phyloP scores from a whole-genome alignment of 2,113 vertebrate genomes.

The Strigops habroptila region DNA sequence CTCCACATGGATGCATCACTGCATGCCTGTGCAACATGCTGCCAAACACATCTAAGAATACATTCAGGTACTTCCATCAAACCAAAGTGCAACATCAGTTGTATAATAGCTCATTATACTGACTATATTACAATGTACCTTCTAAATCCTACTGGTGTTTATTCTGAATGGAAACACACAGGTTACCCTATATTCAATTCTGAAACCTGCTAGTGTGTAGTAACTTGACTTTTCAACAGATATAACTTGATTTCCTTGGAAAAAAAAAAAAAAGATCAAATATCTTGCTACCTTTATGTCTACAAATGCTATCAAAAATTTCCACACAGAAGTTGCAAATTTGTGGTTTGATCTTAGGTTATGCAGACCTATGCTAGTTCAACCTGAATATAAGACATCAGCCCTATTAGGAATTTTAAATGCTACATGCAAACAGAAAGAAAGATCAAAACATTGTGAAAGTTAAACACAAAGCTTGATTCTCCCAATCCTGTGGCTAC shows the following conservation, averaged over 20 bases:
- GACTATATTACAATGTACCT: fast-evolving
- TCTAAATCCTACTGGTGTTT: not conserved
- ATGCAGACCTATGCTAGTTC: not conserved
- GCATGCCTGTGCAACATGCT: not conserved
- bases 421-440: not conserved
- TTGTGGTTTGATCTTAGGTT: not conserved
- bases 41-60: not conserved
- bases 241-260: not conserved
- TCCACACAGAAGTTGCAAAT: not conserved
- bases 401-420: not conserved
- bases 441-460: not conserved
- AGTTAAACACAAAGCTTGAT: not conserved
- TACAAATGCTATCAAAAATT: not conserved
- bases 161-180: not conserved
- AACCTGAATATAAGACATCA: not conserved
- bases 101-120: not conserved
- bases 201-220: not conserved
- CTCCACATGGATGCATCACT: not conserved
- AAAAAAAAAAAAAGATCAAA: not conserved
- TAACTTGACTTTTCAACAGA: not conserved
- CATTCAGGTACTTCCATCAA: not conserved
- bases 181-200: not conserved
- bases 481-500: not conserved
- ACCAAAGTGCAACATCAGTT: not conserved
- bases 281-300: not conserved